phyloP scores from a whole-genome alignment of 2,797 vertebrate species.

The Tokudaia muenninki region DNA sequence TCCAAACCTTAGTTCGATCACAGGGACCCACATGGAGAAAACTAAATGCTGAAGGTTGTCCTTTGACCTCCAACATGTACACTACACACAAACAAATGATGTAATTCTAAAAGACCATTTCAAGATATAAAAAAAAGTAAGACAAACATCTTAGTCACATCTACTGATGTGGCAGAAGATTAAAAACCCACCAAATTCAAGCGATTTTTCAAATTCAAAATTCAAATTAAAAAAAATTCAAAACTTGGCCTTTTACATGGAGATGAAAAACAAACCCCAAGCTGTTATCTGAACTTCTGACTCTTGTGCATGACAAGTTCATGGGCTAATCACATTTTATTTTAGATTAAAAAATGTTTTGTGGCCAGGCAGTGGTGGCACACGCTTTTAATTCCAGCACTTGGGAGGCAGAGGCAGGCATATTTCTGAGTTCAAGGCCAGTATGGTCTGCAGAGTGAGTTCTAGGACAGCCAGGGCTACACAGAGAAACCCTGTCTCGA shows the following conservation, averaged over 20 bases:
- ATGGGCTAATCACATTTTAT: neutral
- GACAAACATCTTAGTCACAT: neutral
- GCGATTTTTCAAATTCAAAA: neutral
- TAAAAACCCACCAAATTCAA: slow-evolving; percentile 35
- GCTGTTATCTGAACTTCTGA: neutral
- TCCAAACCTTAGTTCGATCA: neutral
- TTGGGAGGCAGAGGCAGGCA: too few species aligned
- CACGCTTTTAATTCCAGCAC: too few species aligned
- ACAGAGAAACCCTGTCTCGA: too few species aligned
- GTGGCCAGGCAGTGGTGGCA: too few species aligned
- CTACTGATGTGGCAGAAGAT: neutral
- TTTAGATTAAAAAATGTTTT: neutral
- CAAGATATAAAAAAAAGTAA: neutral
- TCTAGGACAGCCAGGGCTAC: too few species aligned
- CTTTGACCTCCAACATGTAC: neutral
- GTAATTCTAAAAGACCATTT: neutral
- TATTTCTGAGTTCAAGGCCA: too few species aligned
- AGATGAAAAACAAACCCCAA: neutral
- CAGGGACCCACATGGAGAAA: neutral
- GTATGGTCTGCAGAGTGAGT: too few species aligned
- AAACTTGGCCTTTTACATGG: neutral
- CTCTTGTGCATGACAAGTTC: neutral
- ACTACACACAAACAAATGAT: neutral
- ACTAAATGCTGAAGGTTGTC: neutral
- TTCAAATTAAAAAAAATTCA: neutral